Evolutionary conservation across 2,797 vertebrate genomes (phyloP).

Genomic region (Eurystomus glaucurus): DNA sequence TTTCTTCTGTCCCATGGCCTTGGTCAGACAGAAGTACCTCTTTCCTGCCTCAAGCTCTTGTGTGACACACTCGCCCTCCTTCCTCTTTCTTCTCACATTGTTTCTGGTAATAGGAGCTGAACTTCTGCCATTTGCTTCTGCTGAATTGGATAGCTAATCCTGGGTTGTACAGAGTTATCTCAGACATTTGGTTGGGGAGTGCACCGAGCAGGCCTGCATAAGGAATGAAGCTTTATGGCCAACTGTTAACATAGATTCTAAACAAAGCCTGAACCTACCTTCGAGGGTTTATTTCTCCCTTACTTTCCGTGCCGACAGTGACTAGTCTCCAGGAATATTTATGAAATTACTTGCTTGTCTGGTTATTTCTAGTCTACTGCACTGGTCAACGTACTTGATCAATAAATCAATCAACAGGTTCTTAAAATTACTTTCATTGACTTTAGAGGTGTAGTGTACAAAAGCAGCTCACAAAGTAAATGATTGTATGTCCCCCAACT

Average conservation of each 20-base stretch:
- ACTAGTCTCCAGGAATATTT: background rate
- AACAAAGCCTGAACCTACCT: background rate
- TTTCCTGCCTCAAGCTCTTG: background rate
- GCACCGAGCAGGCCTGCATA: background rate
- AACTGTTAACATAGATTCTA: background rate
- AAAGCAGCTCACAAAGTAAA: constrained; percentile 16
- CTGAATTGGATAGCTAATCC: background rate
- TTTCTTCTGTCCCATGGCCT: background rate
- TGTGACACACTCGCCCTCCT: rapidly evolving
- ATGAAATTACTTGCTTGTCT: constrained; percentile 11
- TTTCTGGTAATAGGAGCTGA: background rate
- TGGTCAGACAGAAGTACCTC: background rate
- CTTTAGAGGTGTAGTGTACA: background rate
- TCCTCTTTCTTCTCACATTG: background rate
- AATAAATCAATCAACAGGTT: constrained; percentile 57
- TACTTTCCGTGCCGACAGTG: background rate
- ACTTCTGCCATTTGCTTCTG: background rate
- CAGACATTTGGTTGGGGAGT: background rate
- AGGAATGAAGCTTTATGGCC: background rate
- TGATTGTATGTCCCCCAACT: background rate
- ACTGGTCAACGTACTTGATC: constrained; percentile 36
- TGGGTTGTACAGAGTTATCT: background rate
- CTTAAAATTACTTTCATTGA: constrained; percentile 47
- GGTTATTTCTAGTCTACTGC: constrained; percentile 32
- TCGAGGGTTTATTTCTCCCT: background rate